Conservation (phyloP, 1,140 invertebrate species). For the Physella acuta region DNA sequence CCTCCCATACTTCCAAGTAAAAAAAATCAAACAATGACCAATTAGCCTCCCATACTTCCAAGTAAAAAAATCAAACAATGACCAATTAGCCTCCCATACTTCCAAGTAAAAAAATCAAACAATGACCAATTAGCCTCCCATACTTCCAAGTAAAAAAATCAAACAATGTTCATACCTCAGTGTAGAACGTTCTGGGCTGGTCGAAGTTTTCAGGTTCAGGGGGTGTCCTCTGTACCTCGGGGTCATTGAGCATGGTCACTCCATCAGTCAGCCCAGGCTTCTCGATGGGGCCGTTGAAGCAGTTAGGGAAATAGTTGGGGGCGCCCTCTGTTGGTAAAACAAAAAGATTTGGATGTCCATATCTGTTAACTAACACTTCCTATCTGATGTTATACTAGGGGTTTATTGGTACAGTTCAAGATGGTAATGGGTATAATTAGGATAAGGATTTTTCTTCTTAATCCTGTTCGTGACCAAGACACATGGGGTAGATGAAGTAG, state of each 20-base stretch:
- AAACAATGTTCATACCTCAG: neutral
- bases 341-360: neutral
- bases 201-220: neutral
- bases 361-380: neutral
- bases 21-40: neutral
- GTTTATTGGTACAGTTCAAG: neutral
- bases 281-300: constrained; percentile 78
- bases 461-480: no score
- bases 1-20: neutral
- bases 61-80: neutral
- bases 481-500: no score
- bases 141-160: neutral
- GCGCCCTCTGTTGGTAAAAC: constrained; percentile 67
- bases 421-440: neutral
- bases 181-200: neutral
- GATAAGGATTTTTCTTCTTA: neutral
- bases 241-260: neutral
- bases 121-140: neutral
- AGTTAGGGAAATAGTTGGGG: constrained; percentile 96
- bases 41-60: neutral
- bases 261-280: constrained; percentile 42
- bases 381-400: neutral
- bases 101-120: neutral
- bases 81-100: neutral
- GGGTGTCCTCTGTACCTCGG: neutral